These are phyloP conservation scores for Solenopsis fugax DNA, from an alignment of 1,140 invertebrate species.

Conservation along the genomic window DNA sequence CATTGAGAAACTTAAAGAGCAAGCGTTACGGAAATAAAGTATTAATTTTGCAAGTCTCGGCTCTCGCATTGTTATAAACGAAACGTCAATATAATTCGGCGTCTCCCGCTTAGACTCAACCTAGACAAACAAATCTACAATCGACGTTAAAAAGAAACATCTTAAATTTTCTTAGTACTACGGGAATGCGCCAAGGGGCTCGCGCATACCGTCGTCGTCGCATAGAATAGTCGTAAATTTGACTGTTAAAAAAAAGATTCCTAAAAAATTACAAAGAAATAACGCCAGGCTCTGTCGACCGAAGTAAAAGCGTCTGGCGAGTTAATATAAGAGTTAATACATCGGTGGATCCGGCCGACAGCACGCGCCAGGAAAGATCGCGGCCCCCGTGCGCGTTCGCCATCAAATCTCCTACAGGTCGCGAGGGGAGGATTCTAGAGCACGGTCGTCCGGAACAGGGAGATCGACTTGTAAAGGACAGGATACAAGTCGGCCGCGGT, in stretches of 20 bases:
- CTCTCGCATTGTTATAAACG: not conserved
- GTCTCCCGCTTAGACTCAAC: conserved; percentile 64
- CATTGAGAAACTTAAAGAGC: conserved; percentile 32
- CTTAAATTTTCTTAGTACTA: conserved; percentile 67
- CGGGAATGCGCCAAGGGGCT: conserved; percentile 40
- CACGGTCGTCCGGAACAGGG: conserved; percentile 80
- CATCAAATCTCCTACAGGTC: conserved; percentile 43
- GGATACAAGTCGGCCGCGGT: conserved; percentile 64
- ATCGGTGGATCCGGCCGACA: conserved; percentile 44
- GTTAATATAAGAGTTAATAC: conserved; percentile 14
- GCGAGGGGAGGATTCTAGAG: conserved; percentile 74
- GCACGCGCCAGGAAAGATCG: conserved; percentile 40
- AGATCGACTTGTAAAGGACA: conserved; percentile 81
- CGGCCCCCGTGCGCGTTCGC: conserved; percentile 31
- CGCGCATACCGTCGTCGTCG: conserved; percentile 20
- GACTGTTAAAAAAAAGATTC: not conserved
- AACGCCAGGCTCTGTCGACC: conserved; percentile 2
- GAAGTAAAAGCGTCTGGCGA: conserved; percentile 10
- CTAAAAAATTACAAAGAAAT: not conserved
- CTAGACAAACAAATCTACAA: conserved; percentile 59
- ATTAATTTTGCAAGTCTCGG: conserved; percentile 18
- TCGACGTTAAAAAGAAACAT: conserved; percentile 60
- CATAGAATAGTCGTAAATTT: not conserved
- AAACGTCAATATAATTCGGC: conserved; percentile 23
- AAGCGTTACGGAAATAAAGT: not conserved